Evolutionary conservation across 2,113 vertebrate genomes (phyloP).

Genomic region (Pterophyllum scalare): DNA sequence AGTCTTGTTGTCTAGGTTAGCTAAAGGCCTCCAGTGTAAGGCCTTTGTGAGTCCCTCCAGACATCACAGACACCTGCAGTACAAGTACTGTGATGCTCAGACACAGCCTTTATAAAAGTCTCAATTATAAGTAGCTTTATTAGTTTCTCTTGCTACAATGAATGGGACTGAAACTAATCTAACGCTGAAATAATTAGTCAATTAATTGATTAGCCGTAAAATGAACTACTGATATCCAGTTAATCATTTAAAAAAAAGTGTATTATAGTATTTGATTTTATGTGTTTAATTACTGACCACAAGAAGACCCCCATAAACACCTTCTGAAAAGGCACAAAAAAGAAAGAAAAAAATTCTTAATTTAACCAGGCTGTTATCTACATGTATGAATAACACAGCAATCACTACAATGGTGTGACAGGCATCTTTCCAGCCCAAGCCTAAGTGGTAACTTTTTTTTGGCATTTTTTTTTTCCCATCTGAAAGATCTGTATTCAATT

Average conservation of each 20-base stretch:
- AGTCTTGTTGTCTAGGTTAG: not conserved
- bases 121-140: not conserved
- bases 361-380: no score
- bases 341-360: no score
- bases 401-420: not conserved
- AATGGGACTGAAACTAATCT: not conserved
- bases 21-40: not conserved
- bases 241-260: not conserved
- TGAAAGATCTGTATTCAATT: not conserved
- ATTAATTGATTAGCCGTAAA: not conserved
- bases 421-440: not conserved
- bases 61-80: constrained; percentile 20
- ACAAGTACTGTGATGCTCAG: not conserved
- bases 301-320: no score
- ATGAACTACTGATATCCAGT: not conserved
- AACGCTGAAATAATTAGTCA: not conserved
- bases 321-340: no score
- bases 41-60: not conserved
- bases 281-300: no score
- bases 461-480: not conserved
- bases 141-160: not conserved
- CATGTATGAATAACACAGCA: no score
- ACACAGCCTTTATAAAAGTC: not conserved
- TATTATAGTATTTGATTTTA: no score
- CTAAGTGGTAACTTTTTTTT: not conserved